Evolutionary conservation across 2,797 vertebrate genomes (phyloP).

Genomic region (Danio jaintianensis): DNA sequence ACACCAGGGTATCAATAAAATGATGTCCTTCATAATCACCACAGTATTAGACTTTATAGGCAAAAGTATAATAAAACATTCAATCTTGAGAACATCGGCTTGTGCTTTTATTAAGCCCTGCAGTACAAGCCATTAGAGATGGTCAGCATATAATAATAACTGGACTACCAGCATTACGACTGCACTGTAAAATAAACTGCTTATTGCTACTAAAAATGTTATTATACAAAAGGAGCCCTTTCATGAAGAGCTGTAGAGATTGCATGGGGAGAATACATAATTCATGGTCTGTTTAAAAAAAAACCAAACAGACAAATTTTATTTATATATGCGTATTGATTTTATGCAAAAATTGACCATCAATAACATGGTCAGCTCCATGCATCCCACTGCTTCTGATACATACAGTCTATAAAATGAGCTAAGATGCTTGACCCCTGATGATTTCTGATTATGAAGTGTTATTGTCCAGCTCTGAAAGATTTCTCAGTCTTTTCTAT

Average conservation of each 20-base stretch:
- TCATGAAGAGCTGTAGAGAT: not conserved
- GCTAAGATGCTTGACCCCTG: conserved; percentile 42
- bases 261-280: not conserved
- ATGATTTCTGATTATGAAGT: conserved; percentile 72
- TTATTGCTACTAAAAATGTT: conserved; percentile 25
- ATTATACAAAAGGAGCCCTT: conserved; percentile 12
- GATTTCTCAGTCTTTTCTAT: conserved; percentile 58
- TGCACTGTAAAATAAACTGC: conserved; percentile 3
- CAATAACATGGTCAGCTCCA: not conserved
- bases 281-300: conserved; percentile 2
- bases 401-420: conserved; percentile 19
- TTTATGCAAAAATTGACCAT: conserved; percentile 8
- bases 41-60: conserved; percentile 4
- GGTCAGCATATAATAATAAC: conserved; percentile 15
- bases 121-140: conserved; percentile 21
- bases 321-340: not conserved
- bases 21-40: not conserved
- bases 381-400: not conserved
- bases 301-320: not conserved
- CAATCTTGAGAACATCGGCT: conserved; percentile 10
- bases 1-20: not conserved
- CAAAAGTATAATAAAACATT: conserved; percentile 12
- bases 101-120: conserved; percentile 5
- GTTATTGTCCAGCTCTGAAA: conserved; percentile 55
- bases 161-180: not conserved